A percentile compares a stretch with the other conserved stretches of the same genome.
These are phyloP conservation scores for Diachrysia chrysitis DNA, from an alignment of 2,888 invertebrate genomes.

Conservation along the genomic window DNA sequence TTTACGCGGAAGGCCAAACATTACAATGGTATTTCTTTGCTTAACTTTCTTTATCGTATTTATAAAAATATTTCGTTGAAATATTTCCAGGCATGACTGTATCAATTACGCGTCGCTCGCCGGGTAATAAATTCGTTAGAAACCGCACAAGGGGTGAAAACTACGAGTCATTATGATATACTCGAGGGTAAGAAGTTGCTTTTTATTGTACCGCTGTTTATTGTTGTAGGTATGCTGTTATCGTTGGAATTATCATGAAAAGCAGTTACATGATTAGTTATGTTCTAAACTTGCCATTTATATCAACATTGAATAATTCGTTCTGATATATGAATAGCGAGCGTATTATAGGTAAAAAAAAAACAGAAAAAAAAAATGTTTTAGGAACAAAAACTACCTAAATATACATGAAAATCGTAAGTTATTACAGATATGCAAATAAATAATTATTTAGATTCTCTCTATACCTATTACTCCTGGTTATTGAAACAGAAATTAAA, in stretches of 20 bases:
- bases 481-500: no score
- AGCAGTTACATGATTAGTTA: neutral
- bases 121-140: constrained; percentile 73
- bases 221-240: constrained; percentile 38
- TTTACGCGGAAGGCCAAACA: neutral
- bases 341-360: no score
- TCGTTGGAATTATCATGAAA: neutral
- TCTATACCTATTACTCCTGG: no score
- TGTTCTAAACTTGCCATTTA: no score
- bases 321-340: no score
- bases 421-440: no score
- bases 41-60: neutral
- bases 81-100: constrained; percentile 48
- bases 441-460: no score
- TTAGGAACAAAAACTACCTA: no score
- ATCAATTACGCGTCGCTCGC: constrained; percentile 49
- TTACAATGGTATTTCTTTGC: neutral
- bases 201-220: constrained; percentile 55
- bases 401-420: no score
- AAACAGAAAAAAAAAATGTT: no score
- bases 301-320: no score
- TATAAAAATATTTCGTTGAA: constrained; percentile 20
- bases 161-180: constrained; percentile 74
- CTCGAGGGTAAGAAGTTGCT: constrained; percentile 47
- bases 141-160: constrained; percentile 71